A percentile compares a stretch with the other conserved stretches of the same genome.
Conservation (phyloP, 2,888 invertebrate genomes). For the Ectobius pallidus region DNA sequence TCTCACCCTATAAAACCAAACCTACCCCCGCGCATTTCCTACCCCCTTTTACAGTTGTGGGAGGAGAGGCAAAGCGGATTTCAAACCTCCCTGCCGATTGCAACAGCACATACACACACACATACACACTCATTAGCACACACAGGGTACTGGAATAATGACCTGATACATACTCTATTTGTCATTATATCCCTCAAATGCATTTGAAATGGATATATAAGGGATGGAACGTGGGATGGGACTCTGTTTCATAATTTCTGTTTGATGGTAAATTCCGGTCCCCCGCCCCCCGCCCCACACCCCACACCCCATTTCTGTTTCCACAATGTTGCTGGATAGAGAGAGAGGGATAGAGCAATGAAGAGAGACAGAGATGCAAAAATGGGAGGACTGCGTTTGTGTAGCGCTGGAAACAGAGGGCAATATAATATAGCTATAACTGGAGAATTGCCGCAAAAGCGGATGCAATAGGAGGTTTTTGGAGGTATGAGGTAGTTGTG, state of each 20-base stretch:
- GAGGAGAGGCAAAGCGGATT: slow-evolving; percentile 23
- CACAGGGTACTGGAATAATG: slow-evolving; percentile 24
- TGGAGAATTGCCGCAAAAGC: slow-evolving; percentile 24
- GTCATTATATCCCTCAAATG: slow-evolving; percentile 40
- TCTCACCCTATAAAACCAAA: slow-evolving; percentile 1
- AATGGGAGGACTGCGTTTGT: neutral
- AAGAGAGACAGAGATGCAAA: neutral
- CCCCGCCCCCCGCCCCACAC: neutral
- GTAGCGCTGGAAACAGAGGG: slow-evolving; percentile 10
- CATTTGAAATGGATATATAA: slow-evolving; percentile 40
- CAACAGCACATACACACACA: neutral
- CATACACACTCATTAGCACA: slow-evolving; percentile 12
- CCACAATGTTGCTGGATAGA: slow-evolving; percentile 12
- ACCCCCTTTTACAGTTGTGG: neutral
- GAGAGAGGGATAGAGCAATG: too few relatives aligned
- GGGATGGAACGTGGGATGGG: neutral
- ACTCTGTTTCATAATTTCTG: slow-evolving; percentile 35
- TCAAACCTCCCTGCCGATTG: slow-evolving; percentile 12
- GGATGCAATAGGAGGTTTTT: slow-evolving; percentile 18
- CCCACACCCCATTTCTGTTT: neutral
- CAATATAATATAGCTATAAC: neutral
- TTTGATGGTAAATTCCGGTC: slow-evolving; percentile 33
- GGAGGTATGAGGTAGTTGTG: slow-evolving; percentile 19
- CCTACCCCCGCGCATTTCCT: slow-evolving; percentile 1
- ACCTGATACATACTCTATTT: slow-evolving; percentile 37